A percentile compares a stretch with the other conserved stretches of the same genome.
Evolutionary conservation across 35 echinoderm and acorn worm genomes (phyloP).

Genomic region (Patiria miniata): DNA sequence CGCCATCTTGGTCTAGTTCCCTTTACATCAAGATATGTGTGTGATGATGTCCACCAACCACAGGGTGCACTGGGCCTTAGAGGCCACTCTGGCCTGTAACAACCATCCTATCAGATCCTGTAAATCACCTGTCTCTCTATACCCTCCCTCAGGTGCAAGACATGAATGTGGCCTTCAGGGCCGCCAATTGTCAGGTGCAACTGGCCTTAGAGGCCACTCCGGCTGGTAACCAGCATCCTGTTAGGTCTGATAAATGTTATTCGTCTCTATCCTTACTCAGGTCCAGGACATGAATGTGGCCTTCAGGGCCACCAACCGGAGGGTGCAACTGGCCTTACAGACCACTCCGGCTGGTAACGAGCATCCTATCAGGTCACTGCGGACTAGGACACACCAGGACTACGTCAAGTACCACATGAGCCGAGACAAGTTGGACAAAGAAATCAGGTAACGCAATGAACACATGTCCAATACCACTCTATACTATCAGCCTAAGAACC

Average conservation of each 20-base stretch:
- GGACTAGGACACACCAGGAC: conserved; percentile 63
- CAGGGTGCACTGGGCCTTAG: too few species aligned
- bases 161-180: conserved; percentile 79
- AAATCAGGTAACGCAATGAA: conserved; percentile 62
- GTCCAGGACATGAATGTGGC: conserved; percentile 86
- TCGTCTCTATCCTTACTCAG: conserved; percentile 39
- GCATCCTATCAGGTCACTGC: conserved; percentile 79
- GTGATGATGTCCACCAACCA: too few species aligned
- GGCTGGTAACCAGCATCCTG: conserved; percentile 71
- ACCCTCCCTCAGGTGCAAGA: conserved; percentile 61
- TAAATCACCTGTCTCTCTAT: too few species aligned
- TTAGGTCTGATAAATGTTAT: too few species aligned
- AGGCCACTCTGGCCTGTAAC: too few species aligned
- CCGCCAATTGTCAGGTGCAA: conserved; percentile 59
- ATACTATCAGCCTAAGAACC: too few species aligned
- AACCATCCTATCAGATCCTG: too few species aligned
- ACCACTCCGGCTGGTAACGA: conserved; percentile 62
- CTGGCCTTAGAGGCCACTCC: conserved; percentile 73
- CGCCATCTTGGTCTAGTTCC: too few species aligned
- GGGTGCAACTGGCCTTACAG: conserved; percentile 72
- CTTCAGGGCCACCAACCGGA: conserved; percentile 62
- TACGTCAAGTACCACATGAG: conserved; percentile 66
- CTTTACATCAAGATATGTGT: too few species aligned
- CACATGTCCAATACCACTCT: too few species aligned
- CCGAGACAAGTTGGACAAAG: conserved; percentile 64